Evolutionary conservation across 2,888 invertebrate species (phyloP).

Genomic region (Acleris literana): DNA sequence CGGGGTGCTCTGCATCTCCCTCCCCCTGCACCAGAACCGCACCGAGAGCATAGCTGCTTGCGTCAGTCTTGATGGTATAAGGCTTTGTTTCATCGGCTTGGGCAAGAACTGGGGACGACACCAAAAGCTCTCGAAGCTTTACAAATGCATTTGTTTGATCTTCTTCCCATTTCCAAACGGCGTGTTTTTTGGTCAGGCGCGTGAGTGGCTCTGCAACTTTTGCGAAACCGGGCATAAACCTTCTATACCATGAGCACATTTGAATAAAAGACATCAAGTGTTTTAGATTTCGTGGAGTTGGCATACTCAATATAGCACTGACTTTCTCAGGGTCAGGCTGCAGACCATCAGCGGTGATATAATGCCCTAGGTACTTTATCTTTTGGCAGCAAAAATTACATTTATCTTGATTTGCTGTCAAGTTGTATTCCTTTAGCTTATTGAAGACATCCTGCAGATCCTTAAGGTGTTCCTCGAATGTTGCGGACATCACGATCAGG

Average conservation of each 20-base stretch:
- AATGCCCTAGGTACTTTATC: constrained; percentile 33
- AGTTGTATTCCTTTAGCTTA: constrained; percentile 7
- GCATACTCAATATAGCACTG: constrained; percentile 25
- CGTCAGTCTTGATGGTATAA: constrained; percentile 32
- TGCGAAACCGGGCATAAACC: constrained; percentile 44
- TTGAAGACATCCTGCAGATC: constrained; percentile 41
- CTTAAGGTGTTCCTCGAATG: constrained; percentile 41
- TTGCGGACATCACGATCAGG: constrained; percentile 42
- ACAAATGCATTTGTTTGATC: constrained; percentile 42
- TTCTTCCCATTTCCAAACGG: constrained; percentile 42
- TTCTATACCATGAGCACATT: constrained; percentile 38
- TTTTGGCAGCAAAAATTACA: constrained; percentile 32
- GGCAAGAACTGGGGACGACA: constrained; percentile 39
- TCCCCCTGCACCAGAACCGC: constrained; percentile 41
- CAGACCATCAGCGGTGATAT: constrained; percentile 30
- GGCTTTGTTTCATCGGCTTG: constrained; percentile 39
- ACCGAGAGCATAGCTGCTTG: constrained; percentile 39
- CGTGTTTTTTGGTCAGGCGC: constrained; percentile 45
- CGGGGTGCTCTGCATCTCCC: constrained; percentile 32
- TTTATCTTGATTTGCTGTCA: constrained; percentile 39
- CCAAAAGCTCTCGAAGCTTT: constrained; percentile 40
- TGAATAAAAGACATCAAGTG: constrained; percentile 27
- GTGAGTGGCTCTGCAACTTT: constrained; percentile 42
- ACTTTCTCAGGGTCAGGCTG: constrained; percentile 32
- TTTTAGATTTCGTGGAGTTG: constrained; percentile 30